Evolutionary conservation across 2,888 invertebrate species (phyloP), one percentile per base, ranked within the genome.

Genomic region (Caenorhabditis sp.): DNA sequence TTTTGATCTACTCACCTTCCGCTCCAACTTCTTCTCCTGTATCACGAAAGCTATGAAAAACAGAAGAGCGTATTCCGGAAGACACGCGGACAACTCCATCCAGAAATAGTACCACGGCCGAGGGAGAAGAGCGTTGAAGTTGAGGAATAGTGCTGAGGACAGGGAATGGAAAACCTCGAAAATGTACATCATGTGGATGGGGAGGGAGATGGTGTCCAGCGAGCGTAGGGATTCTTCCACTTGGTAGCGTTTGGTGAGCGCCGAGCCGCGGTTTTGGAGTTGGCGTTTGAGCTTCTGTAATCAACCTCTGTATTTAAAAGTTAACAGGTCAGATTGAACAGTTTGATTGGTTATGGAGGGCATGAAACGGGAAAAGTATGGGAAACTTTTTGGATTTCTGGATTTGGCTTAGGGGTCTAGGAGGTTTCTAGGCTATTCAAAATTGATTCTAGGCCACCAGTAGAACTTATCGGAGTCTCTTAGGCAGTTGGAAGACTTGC

Each of bases 131-230:
- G 44, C 41, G 8, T 68, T 58, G 26, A 59, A 76, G 31, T 68
- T 66, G 24, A 76, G 68, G 10, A 68, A 31, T 24, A 76, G 12
- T n/a, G 58, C 44, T 12, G 76, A 76, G n/a, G 59, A 47, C 5
- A 76, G 47, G 19, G 56, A 49, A 24, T 76, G 68, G n/a, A 68
- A 56, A 24, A 66, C 41, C 49, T 76, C 47, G 35, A 68, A 68
- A 31, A 76, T 38, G 49, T 59, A 76, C 79, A 79, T 79, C 58
- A 79, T 54, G 14, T 79, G 70, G n/a, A 79, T 49, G 3, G 79
- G 79, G 8, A 49, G 22, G 2, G 64, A 72, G 2, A 70, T 35
- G 6, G 47, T 64, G 16, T 66, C 47, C 2, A 79, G 24, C 0
- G 72, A 72, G n/a, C 79, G 54, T 6, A 79, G 31, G 2, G 72